phyloP scores from a whole-genome alignment of 1,140 invertebrate genomes.

The Bombus soroeensis region DNA sequence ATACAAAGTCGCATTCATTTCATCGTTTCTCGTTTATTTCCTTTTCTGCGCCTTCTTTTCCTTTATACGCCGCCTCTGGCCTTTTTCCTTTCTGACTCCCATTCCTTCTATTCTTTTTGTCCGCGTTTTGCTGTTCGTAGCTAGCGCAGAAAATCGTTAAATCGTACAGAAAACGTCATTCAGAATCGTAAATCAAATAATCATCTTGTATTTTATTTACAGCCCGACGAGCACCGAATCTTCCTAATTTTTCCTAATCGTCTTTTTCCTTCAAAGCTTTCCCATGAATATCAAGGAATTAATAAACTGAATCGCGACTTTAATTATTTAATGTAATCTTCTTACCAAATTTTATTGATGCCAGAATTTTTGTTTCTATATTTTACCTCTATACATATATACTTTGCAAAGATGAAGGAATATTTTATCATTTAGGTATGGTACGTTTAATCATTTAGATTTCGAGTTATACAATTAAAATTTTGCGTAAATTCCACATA shows the following conservation, averaged over 20 bases:
- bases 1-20: conserved; percentile 45
- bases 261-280: neutral
- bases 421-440: too few species aligned
- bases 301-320: neutral
- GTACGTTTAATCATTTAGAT: too few species aligned
- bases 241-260: too few species aligned
- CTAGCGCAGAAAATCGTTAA: neutral
- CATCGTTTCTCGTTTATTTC: conserved; percentile 25
- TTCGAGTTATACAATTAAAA: too few species aligned
- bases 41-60: conserved; percentile 6
- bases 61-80: conserved; percentile 20
- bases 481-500: too few species aligned
- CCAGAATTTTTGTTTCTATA: too few species aligned
- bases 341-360: neutral
- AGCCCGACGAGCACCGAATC: too few species aligned
- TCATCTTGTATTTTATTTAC: neutral
- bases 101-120: neutral
- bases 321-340: neutral
- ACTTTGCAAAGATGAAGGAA: too few species aligned
- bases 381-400: too few species aligned
- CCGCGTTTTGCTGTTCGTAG: neutral
- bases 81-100: neutral
- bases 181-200: neutral
- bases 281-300: neutral
- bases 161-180: neutral